phyloP scores from a whole-genome alignment of 92 coral and sea anemone genomes.

The Ricordea florida region DNA sequence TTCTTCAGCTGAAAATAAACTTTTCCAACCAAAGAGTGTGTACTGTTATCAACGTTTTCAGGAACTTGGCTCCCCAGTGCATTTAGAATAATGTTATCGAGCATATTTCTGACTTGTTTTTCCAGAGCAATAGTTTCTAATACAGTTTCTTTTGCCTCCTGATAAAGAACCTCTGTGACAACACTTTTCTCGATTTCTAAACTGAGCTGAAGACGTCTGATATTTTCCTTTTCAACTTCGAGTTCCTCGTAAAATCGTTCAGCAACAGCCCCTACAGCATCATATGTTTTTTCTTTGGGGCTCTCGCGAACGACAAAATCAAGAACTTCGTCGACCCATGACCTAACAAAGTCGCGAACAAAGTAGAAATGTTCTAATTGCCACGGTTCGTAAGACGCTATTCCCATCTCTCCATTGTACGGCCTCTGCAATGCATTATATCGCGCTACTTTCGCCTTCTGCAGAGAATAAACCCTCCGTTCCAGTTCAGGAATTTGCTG shows the following conservation, averaged over 20 bases:
- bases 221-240: constrained; percentile 45
- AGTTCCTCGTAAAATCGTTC: constrained; percentile 54
- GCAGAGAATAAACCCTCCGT: constrained; percentile 33
- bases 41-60: constrained; percentile 4
- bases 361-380: constrained; percentile 82
- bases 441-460: constrained; percentile 33
- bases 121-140: constrained; percentile 43
- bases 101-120: constrained; percentile 38
- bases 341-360: constrained; percentile 71
- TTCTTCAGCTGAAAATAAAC: constrained; percentile 61
- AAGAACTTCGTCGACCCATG: constrained; percentile 79
- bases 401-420: constrained; percentile 78
- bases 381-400: constrained; percentile 84
- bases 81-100: constrained; percentile 41
- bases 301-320: constrained; percentile 58
- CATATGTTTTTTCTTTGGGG: constrained; percentile 11
- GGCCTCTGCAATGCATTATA: constrained; percentile 40
- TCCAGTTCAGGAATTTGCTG: constrained; percentile 56
- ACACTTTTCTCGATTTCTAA: constrained; percentile 27
- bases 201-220: constrained; percentile 25
- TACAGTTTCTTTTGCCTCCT: constrained; percentile 42
- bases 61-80: constrained; percentile 28
- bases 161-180: constrained; percentile 53
- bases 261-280: constrained; percentile 11
- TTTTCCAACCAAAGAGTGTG: constrained; percentile 34